Evolutionary conservation across 2,113 vertebrate species (phyloP).

Genomic region (Malurus melanocephalus): DNA sequence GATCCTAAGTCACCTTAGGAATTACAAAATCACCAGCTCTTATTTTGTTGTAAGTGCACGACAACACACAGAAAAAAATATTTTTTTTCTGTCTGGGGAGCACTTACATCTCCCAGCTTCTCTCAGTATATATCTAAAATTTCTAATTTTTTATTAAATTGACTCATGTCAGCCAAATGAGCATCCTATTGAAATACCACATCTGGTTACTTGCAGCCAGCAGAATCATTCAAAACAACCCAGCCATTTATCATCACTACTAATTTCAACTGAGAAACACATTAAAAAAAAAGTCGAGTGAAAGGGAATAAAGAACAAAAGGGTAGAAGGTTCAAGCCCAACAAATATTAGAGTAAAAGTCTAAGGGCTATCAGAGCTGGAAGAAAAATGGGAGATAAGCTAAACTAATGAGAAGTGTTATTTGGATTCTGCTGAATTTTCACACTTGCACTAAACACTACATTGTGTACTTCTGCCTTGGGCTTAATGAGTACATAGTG

Average conservation of each 20-base stretch:
- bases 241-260: not conserved
- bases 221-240: conserved; percentile 19
- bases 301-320: not conserved
- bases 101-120: not conserved
- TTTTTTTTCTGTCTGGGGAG: not conserved
- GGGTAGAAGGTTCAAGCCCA: not conserved
- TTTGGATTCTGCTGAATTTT: not conserved
- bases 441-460: not conserved
- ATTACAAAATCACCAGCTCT: not conserved
- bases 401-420: not conserved
- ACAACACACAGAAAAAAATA: not conserved
- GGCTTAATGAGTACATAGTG: not conserved
- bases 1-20: not conserved
- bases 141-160: conserved; percentile 13
- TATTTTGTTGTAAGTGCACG: not conserved
- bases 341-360: not conserved
- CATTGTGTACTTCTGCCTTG: not conserved
- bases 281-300: not conserved
- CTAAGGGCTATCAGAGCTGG: not conserved
- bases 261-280: conserved; percentile 7
- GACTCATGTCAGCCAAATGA: not conserved
- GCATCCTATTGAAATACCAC: not conserved
- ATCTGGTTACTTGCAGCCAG: not conserved
- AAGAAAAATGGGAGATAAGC: not conserved
- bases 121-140: not conserved